Percentiles rank a stretch among this genome's conserved stretches.
phyloP scores from a whole-genome alignment of 2,113 vertebrate species.

The Chamaetylas fuelleborni region DNA sequence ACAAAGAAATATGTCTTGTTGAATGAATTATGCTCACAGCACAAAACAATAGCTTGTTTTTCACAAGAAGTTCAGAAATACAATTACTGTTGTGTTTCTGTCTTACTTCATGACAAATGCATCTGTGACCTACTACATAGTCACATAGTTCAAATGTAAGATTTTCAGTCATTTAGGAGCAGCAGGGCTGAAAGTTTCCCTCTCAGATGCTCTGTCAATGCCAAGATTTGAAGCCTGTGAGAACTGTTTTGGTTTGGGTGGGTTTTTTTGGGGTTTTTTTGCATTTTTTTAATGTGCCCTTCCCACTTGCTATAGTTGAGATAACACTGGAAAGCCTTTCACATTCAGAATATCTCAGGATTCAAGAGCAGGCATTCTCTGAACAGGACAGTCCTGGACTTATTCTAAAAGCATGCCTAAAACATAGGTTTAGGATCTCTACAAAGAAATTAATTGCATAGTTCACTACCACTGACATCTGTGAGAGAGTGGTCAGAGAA shows the following conservation, averaged over 20 bases:
- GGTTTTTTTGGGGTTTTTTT: too few relatives aligned
- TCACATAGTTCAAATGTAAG: not conserved
- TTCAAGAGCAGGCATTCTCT: not conserved
- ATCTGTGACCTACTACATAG: not conserved
- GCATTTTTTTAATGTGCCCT: not conserved
- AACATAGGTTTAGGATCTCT: not conserved
- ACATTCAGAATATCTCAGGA: not conserved
- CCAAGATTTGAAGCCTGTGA: not conserved
- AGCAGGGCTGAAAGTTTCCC: not conserved
- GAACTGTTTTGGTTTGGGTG: too few relatives aligned
- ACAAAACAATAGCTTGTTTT: not conserved
- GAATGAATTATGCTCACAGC: not conserved
- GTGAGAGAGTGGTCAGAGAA: not conserved
- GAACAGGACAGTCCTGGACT: not conserved
- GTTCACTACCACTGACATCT: fast-evolving
- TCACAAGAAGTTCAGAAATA: not conserved
- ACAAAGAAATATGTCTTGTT: not conserved
- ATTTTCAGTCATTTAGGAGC: not conserved
- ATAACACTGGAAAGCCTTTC: not conserved
- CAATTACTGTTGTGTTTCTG: not conserved
- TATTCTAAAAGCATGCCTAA: not conserved
- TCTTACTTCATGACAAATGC: not conserved
- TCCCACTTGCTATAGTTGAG: not conserved
- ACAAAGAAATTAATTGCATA: not conserved
- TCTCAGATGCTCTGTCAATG: not conserved